A percentile compares a stretch with the other conserved stretches of the same genome.
phyloP scores from a whole-genome alignment of 2,113 vertebrate genomes.

The Pollachius pollachius region DNA sequence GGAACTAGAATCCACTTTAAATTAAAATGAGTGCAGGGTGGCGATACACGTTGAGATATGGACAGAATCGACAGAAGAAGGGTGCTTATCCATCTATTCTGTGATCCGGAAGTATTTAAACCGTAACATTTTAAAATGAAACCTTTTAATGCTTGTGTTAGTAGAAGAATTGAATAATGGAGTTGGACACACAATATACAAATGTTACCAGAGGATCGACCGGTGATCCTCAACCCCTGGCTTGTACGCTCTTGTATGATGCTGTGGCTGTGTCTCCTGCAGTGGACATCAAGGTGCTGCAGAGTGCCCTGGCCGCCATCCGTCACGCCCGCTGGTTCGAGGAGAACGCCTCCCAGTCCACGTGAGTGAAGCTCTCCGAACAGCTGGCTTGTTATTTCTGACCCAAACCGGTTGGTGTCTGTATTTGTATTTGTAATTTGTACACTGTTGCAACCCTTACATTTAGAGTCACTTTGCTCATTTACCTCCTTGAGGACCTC shows the following conservation, averaged over 20 bases:
- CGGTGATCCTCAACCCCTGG: neutral
- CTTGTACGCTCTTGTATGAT: neutral
- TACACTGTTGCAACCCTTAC: neutral
- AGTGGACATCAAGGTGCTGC: conserved; percentile 99
- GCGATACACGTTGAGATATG: too few species aligned
- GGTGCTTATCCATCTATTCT: too few species aligned
- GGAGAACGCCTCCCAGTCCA: conserved; percentile 96
- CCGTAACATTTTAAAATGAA: too few species aligned
- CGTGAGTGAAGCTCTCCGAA: conserved; percentile 73
- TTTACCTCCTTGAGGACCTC: conserved; percentile 90
- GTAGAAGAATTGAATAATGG: too few species aligned
- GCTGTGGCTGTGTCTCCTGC: neutral
- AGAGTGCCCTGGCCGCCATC: conserved; percentile 94
- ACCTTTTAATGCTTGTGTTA: too few species aligned
- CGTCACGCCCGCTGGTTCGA: conserved; percentile 97
- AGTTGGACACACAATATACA: too few species aligned
- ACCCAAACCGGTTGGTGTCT: neutral
- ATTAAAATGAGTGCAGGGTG: too few species aligned
- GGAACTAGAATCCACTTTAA: too few species aligned
- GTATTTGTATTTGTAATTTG: neutral
- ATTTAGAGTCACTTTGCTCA: conserved; percentile 92
- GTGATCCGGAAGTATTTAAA: too few species aligned
- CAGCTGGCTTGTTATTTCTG: neutral
- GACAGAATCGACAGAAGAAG: too few species aligned
- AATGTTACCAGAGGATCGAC: too few species aligned